These are phyloP conservation scores for Botrylloides violaceus DNA, from an alignment of 23 tunicate species.

Conservation along the genomic window DNA sequence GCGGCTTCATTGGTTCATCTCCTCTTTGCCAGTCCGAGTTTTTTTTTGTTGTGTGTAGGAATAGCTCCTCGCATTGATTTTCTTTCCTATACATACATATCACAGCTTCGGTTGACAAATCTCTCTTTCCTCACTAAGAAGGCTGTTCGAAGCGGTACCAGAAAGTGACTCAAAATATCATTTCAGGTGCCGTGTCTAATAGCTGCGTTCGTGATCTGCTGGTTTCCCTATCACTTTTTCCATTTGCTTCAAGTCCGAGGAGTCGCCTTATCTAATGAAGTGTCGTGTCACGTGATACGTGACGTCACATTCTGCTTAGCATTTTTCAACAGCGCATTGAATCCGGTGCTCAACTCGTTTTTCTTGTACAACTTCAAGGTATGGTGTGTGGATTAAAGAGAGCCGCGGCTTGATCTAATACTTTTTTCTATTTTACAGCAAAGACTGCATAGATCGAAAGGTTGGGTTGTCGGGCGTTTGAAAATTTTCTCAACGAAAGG, in stretches of 20 bases:
- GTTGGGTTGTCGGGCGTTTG: not conserved
- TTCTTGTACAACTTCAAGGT: slow-evolving; percentile 72
- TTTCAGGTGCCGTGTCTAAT: slow-evolving; percentile 74
- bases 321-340: slow-evolving; percentile 75
- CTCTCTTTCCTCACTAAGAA: not conserved
- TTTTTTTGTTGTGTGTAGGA: no score
- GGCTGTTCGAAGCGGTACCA: not conserved
- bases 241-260: slow-evolving; percentile 64
- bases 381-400: no score
- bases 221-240: slow-evolving; percentile 78
- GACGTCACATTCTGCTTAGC: slow-evolving; percentile 77
- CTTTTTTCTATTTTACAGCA: no score
- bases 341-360: slow-evolving; percentile 78
- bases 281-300: slow-evolving; percentile 29
- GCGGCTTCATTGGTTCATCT: no score
- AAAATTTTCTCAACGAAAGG: not conserved
- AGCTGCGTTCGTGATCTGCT: slow-evolving; percentile 55
- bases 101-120: no score
- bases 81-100: no score
- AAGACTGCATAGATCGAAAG: not conserved
- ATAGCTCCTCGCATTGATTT: no score
- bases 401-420: not conserved
- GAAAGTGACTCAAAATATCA: not conserved
- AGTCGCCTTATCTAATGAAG: slow-evolving; percentile 3
- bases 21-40: no score